These are phyloP conservation scores for Ennomos erosarius DNA, from an alignment of 2,888 invertebrate genomes.

Conservation along the genomic window DNA sequence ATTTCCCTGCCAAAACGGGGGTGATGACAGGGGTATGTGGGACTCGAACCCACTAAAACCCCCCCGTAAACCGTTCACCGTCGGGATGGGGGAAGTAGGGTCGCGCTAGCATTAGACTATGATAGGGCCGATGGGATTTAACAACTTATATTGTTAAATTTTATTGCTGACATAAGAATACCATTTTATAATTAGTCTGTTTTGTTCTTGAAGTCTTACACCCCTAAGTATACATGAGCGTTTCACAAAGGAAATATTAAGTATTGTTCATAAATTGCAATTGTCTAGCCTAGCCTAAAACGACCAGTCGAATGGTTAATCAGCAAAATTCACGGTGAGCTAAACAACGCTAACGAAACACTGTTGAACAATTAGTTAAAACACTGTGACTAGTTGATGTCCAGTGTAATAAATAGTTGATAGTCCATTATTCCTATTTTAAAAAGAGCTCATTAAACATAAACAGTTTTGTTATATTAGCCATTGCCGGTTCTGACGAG, in stretches of 20 bases:
- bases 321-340: constrained; percentile 5
- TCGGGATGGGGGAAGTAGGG: too few relatives aligned
- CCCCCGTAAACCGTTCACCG: too few relatives aligned
- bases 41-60: too few relatives aligned
- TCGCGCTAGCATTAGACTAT: too few relatives aligned
- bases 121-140: too few relatives aligned
- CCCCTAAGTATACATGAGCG: constrained; percentile 10
- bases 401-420: not conserved
- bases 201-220: not conserved
- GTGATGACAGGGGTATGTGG: too few relatives aligned
- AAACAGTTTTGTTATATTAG: not conserved
- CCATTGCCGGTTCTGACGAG: not conserved
- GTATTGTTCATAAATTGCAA: constrained; percentile 12
- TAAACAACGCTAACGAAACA: not conserved
- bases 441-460: not conserved
- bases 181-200: too few relatives aligned
- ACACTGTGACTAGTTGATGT: not conserved
- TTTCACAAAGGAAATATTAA: constrained; percentile 14
- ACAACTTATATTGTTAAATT: too few relatives aligned
- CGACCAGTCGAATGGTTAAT: constrained; percentile 17
- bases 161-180: too few relatives aligned
- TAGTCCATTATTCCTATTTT: not conserved
- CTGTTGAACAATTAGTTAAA: constrained; percentile 1
- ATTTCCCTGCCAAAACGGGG: too few relatives aligned
- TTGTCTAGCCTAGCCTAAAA: constrained; percentile 2